Evolutionary conservation across 2,888 invertebrate genomes (phyloP).

Genomic region (Tanytarsus gracilentus): DNA sequence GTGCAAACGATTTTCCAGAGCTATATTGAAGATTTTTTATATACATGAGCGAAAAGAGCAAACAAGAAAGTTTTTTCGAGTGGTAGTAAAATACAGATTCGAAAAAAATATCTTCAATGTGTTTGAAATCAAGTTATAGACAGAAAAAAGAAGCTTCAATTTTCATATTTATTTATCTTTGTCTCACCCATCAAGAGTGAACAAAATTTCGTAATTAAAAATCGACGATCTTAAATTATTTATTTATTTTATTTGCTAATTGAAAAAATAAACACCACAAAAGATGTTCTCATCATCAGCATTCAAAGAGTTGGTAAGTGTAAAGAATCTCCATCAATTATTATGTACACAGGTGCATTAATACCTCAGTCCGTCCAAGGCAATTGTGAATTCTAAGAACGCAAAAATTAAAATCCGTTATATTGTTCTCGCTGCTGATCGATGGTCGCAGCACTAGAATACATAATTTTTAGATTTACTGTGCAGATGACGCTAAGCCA

Average conservation of each 20-base stretch:
- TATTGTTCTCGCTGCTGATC: background rate
- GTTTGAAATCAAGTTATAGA: conserved; percentile 9
- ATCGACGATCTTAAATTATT: background rate
- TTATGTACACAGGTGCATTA: conserved; percentile 7
- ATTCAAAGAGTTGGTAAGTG: conserved; percentile 13
- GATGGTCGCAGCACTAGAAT: conserved; percentile 3
- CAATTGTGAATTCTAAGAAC: conserved; percentile 7
- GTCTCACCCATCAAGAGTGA: too few species aligned
- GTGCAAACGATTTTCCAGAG: background rate
- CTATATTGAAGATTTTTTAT: too few species aligned
- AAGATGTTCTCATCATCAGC: conserved; percentile 20
- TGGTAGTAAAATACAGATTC: conserved; percentile 10
- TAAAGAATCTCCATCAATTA: background rate
- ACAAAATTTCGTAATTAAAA: too few species aligned
- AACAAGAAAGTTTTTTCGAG: background rate
- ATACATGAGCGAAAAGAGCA: background rate
- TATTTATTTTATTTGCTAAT: background rate
- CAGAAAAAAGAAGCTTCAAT: conserved; percentile 6
- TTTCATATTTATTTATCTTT: background rate
- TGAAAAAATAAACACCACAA: background rate
- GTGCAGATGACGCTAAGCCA: too few species aligned
- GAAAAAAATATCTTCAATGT: conserved; percentile 12
- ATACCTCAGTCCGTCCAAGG: too few species aligned
- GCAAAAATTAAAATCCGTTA: conserved; percentile 2
- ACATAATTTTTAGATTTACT: too few species aligned